A percentile compares a stretch with the other conserved stretches of the same genome.
phyloP scores from a whole-genome alignment of 2,113 vertebrate species.

The human region DNA sequence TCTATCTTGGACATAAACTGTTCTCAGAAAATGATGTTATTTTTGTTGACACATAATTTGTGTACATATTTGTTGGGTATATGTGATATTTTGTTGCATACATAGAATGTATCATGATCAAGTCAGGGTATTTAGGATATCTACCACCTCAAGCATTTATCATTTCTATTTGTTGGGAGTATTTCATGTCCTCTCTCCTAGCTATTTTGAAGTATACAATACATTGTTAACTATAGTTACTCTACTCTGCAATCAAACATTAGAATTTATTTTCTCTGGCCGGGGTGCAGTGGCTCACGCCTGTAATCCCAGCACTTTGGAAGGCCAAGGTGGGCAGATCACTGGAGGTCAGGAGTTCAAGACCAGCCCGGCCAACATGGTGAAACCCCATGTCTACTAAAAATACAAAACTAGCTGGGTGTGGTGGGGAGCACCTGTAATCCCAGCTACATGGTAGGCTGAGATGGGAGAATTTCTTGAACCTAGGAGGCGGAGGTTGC shows the following conservation, averaged over 20 bases:
- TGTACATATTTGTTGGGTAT: background rate
- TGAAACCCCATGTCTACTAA: too few relatives aligned
- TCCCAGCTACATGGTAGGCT: too few relatives aligned
- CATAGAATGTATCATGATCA: background rate
- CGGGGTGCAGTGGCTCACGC: too few relatives aligned
- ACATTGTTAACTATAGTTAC: background rate
- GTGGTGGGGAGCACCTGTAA: too few relatives aligned
- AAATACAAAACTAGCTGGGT: too few relatives aligned
- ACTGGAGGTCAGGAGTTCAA: too few relatives aligned
- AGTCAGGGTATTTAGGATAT: background rate
- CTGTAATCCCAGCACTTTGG: too few relatives aligned
- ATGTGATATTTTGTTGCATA: background rate
- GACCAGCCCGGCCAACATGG: too few relatives aligned
- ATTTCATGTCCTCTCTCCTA: background rate
- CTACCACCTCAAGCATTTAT: background rate
- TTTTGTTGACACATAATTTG: background rate
- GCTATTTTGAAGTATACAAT: background rate
- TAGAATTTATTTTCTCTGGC: background rate
- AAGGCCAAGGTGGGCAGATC: too few relatives aligned
- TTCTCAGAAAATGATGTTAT: background rate
- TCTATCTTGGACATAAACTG: background rate
- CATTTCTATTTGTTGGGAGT: background rate
- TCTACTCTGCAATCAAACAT: background rate
- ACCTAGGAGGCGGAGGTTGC: too few relatives aligned
- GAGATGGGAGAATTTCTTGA: too few relatives aligned